Evolutionary conservation across 2,113 vertebrate genomes (phyloP), one percentile per base, ranked within the genome.

Genomic region (Brienomyrus longianalis): DNA sequence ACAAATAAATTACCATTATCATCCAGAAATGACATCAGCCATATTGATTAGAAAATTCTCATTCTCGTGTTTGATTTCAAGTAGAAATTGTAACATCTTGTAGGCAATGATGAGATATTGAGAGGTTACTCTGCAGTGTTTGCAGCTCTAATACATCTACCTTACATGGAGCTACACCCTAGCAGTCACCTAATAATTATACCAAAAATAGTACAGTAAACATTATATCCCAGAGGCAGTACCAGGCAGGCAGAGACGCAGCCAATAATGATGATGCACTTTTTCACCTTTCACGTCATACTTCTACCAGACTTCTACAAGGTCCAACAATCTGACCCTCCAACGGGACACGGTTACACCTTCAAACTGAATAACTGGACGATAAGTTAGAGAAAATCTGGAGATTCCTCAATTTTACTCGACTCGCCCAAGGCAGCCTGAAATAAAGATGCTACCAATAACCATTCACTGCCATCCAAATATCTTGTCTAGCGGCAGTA

Each of bases 401-500:
- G 13, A 21, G 4, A 83, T 43, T 43, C 15, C 35, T 19, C 39
- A 39, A 0, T 11, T 13, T 86, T 86, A 52, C 27, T 52, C 7
- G 17, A 80, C 27, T 39, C 0, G 47, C n/a, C 23, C 47, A 89
- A 51, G 48, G 11, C 50, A 52, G 17, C 35, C 87, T 51, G 59
- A 52, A 83, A 51, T 45, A 80, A 47, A 80, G 45, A 27, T 47
- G 31, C 88, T 88, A 89, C 21, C 74, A 89, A 89, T 23, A 88
- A 4, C 39, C 85, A 91, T 91, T 90, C 47, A 91, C 62, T 17
- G 87, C 23, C 19, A 23, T 48, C 77, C 50, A 66, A 89, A 48
- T 90, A 89, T 91, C 88, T 85, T 50, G 50, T 87, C 87, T 50
- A 87, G 50, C 2, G 39, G 11, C 89, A 89, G 90, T 84, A 89